Evolutionary conservation across 2,797 vertebrate genomes (phyloP), one percentile per base, ranked within the genome.

Genomic region (Eutrigla gurnardus): DNA sequence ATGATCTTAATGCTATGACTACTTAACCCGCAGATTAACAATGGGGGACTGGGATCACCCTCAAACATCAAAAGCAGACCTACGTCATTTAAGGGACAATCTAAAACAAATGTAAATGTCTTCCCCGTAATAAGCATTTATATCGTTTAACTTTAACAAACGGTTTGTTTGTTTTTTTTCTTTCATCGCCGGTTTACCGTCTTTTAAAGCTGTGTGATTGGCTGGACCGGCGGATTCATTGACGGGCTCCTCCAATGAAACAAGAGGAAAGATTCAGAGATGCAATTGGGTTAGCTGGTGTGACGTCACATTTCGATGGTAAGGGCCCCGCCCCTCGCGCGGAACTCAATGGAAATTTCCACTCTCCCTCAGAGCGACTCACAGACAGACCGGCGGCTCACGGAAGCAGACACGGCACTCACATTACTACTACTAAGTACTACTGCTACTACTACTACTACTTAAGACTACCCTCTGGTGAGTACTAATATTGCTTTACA

Each of bases 291-390:
- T 1, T 2, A 6, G 0, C 5, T 7, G 15, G 0, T 73, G 58
- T 32, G 12, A 40, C 13, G 18, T 8, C 9, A 3, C 42, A 15
- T 47, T 7, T 49, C 8, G 17, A 18, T 18, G 47, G 17, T 1
- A 13, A 13, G 0, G 5, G 1, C 2, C 3, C 65, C 80, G 37
- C 18, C 86, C 70, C n/a, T 13, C 25, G 25, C 25, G 25, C 25
- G 25, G 25, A 25, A 25, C 0, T 4, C 46, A 86, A 77, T 93
- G 93, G 94, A 95, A 95, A 88, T 91, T 95, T 95, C 94, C 94
- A 92, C 35, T 45, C 4, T 5, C 5, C 1, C 37, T 66, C 62
- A 0, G 0, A 0, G 1, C 4, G 65, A 45, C 61, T 37, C 14
- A 37, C 39, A 6, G 33, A 15, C 13, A 14, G 3, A 14, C 9